Conservation (phyloP, 2,113 vertebrate genomes). For the Brachyhypopomus occidentalis region DNA sequence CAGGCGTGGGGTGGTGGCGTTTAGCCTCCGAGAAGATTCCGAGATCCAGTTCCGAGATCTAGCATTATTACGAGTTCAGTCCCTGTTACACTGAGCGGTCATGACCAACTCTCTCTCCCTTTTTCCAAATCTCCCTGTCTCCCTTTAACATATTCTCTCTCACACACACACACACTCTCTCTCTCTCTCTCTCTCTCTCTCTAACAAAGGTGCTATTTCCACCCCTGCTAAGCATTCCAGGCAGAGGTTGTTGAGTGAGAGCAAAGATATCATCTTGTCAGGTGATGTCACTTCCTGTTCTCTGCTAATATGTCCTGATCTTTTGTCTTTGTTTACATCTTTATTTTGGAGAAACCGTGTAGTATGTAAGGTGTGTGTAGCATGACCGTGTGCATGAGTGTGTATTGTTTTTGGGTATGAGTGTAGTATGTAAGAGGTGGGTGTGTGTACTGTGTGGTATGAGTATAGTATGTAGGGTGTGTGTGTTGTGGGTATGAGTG, state of each 20-base stretch:
- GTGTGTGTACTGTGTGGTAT: neutral
- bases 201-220: neutral
- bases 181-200: neutral
- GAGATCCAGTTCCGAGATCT: too few species aligned
- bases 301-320: neutral
- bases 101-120: too few species aligned
- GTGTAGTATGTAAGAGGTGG: neutral
- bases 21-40: too few species aligned
- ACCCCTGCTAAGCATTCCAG: neutral
- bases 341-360: conserved; percentile 6
- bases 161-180: neutral
- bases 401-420: conserved; percentile 18
- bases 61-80: too few species aligned
- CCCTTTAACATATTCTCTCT: too few species aligned
- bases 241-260: neutral
- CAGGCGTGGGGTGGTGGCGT: too few species aligned
- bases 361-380: conserved; percentile 4
- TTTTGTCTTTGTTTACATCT: neutral
- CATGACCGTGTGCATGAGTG: neutral
- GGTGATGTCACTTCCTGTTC: conserved; percentile 29
- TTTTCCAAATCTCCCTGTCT: neutral
- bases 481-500: too few species aligned
- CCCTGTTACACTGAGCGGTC: too few species aligned
- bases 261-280: conserved; percentile 4
- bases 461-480: too few species aligned